These are phyloP conservation scores for Sarcoramphus papa DNA, from an alignment of 2,797 vertebrate genomes.

Conservation along the genomic window DNA sequence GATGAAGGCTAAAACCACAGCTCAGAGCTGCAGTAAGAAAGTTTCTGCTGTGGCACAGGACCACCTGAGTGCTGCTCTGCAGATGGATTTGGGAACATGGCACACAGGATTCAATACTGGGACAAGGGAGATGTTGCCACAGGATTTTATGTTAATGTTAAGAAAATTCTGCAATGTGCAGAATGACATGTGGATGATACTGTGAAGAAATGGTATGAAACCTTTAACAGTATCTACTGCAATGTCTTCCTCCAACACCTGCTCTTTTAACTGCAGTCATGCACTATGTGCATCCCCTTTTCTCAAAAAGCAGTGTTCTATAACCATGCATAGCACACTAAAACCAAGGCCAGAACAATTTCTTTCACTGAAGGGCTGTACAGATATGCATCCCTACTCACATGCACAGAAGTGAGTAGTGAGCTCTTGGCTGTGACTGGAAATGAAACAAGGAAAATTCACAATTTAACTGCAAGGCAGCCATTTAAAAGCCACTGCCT, in stretches of 20 bases:
- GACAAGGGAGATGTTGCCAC: neutral
- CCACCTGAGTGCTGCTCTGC: neutral
- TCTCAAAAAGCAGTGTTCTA: neutral
- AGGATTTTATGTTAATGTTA: neutral
- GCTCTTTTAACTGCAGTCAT: neutral
- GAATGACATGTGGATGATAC: neutral
- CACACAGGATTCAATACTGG: neutral
- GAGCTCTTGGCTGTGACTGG: neutral
- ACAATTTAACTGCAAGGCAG: neutral
- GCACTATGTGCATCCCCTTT: neutral
- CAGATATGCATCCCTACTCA: neutral
- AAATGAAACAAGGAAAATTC: neutral
- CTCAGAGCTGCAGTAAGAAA: neutral
- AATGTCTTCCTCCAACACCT: neutral
- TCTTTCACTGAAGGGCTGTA: neutral
- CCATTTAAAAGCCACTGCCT: neutral
- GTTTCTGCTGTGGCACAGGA: neutral
- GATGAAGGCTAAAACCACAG: neutral
- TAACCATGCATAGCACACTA: neutral
- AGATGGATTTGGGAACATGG: neutral
- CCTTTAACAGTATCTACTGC: neutral
- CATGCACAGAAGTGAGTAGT: neutral
- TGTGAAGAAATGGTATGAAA: neutral
- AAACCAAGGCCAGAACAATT: neutral
- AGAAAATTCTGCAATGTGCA: neutral